Base-by-base conservation (phyloP, 2,888 invertebrate genomes). In the Pterostichus niger region DNA sequence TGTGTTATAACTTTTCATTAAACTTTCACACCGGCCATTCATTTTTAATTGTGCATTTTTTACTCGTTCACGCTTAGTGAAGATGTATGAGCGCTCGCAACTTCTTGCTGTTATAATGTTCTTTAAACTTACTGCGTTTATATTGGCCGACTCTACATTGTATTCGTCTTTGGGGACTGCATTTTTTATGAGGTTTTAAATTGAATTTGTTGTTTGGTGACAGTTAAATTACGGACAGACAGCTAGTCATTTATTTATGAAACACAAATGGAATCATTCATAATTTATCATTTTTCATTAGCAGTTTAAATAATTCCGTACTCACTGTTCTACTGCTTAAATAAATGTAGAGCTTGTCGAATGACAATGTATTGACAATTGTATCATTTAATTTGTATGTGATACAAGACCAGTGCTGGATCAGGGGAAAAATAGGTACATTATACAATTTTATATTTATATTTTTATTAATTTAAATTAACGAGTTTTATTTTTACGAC, bases 21-120 rank as follows among this genome's bases (percentile, higher is more conserved):
- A 82, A 82, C 75, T 82, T 82, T 82, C 76, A 82, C 75, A 76
- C 71, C 73, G 73, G 33, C 59, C 64, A 82, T 82, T 82, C 82
- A 82, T 82, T 82, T 82, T 82, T 82, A 82, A 82, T 82, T 82
- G 76, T 49, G 75, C 82, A 82, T 82, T 82, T 82, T 82, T 76
- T 44, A 59, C 73, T 78, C 54, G 15, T 35, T 44, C 33, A 11
- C 44, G 59, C 78, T 61, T 61, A 61, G 59, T 61, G 78, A 59
- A 78, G 61, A 78, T 44, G 40, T 61, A 78, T 59, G 44, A 61
- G 35, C 9, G 15, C 33, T 35, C n/a, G 33, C 40, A 40, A 40
- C 40, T 40, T 40, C 40, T 40, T 40, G 40, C 40, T 40, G 17
- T 17, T 56, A 56, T 56, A 56, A 56, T 56, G 56, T 56, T 56